Base-by-base conservation (phyloP, 2,797 vertebrate genomes). In the Hozukius guyotensis region DNA sequence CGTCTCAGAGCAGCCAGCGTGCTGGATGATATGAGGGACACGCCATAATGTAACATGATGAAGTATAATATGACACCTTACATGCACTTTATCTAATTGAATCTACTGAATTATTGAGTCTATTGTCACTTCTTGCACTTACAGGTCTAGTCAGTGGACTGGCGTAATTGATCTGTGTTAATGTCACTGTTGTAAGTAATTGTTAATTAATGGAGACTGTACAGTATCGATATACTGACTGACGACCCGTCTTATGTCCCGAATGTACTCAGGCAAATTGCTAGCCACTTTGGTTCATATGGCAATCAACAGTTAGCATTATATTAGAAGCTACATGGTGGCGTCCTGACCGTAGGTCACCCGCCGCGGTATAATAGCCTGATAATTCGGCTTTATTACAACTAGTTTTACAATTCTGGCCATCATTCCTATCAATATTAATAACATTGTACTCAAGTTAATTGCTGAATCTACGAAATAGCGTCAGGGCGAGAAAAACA, bases 11-110 rank as follows among this genome's bases (percentile, higher is more conserved):
- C 27, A 67, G 79, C 46, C 46, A 60, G 61, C 24, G 73, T 76
- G 71, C 61, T 31, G n/a, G 16, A 68, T 52, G 60, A 63, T 56
- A 68, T 36, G 24, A 78, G 63, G 5, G 65, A 52, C 63, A 62
- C 62, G 34, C 72, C 42, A 62, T 72, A 74, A 79, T 69, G 78
- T 71, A 68, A 78, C 71, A 71, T 13, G 34, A 72, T 75, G 59
- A 75, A 18, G 60, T 59, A 62, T 53, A 66, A 75, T 31, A 72
- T 49, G 67, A 86, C 46, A 72, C 65, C 38, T 31, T 65, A 52
- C 62, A 49, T 32, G 36, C 65, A 77, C 75, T 82, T 83, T 42
- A 73, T 56, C 78, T 78, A 74, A 88, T 83, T 82, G 59, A 83
- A 82, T 68, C 69, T 66, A 25, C 61, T 85, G 74, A 73, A 78